phyloP scores from a whole-genome alignment of 2,113 vertebrate genomes.

The Nothobranchius kuhntae region DNA sequence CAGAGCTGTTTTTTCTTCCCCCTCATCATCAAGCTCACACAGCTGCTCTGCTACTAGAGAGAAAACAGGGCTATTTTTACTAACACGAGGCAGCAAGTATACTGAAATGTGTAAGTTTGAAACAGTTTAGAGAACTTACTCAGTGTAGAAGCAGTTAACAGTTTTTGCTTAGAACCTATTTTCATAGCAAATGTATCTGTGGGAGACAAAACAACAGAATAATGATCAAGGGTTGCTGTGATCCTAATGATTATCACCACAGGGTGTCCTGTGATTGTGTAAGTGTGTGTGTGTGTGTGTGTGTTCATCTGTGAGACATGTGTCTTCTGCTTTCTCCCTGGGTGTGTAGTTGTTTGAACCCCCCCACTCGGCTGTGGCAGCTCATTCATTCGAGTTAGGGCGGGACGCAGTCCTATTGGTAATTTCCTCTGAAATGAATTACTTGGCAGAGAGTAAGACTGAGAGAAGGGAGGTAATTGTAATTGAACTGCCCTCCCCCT shows the following conservation, averaged over 20 bases:
- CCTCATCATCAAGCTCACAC: slow-evolving; percentile 1
- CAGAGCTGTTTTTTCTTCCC: background rate
- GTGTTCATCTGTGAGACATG: slow-evolving; percentile 16
- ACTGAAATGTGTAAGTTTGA: slow-evolving; percentile 5
- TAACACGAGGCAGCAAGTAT: slow-evolving; percentile 3
- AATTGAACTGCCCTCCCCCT: slow-evolving; percentile 64
- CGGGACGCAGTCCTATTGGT: slow-evolving; percentile 49
- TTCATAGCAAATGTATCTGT: slow-evolving; percentile 16
- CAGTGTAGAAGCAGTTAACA: background rate
- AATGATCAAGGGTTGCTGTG: slow-evolving; percentile 40
- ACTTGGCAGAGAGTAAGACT: slow-evolving; percentile 64
- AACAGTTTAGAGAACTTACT: slow-evolving; percentile 1
- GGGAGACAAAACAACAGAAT: slow-evolving; percentile 30
- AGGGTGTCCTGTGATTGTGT: background rate
- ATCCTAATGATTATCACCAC: slow-evolving; percentile 48
- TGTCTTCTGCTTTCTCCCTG: slow-evolving; percentile 21
- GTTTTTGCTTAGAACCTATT: slow-evolving; percentile 29
- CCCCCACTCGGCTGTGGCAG: slow-evolving; percentile 51
- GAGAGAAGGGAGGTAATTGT: slow-evolving; percentile 70
- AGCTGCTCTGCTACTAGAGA: no score
- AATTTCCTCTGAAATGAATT: slow-evolving; percentile 78
- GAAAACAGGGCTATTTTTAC: background rate
- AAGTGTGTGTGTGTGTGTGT: slow-evolving; percentile 5
- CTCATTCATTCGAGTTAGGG: slow-evolving; percentile 73
- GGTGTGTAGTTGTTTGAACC: slow-evolving; percentile 52